Conservation (phyloP, 2,888 invertebrate genomes). For the Torymus texanus region DNA sequence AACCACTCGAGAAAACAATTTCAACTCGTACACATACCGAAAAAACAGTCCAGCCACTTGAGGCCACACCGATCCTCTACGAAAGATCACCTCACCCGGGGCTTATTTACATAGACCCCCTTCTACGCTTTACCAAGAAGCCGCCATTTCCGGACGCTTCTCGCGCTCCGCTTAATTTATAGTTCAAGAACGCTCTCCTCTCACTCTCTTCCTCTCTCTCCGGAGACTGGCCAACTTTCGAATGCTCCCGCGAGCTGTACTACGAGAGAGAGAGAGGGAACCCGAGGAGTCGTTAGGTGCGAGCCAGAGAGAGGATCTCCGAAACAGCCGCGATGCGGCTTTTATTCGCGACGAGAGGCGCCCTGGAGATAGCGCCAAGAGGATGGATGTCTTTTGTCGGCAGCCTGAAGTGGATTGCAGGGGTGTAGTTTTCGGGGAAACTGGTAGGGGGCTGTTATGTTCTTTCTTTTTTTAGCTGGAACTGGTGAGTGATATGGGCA, state of each 20-base stretch:
- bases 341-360: too few relatives aligned
- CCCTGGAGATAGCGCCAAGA: not conserved
- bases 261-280: not conserved
- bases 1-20: too few relatives aligned
- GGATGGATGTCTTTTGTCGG: not conserved
- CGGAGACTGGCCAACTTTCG: slow-evolving; percentile 56
- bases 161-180: slow-evolving; percentile 58
- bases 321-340: too few relatives aligned
- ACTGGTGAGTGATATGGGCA: too few relatives aligned
- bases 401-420: too few relatives aligned
- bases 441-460: too few relatives aligned
- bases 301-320: not conserved
- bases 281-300: too few relatives aligned
- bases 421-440: too few relatives aligned
- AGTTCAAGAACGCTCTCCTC: slow-evolving; percentile 56
- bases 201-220: not conserved
- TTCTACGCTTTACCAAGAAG: slow-evolving; percentile 6
- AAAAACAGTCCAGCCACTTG: too few relatives aligned
- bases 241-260: not conserved
- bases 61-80: too few relatives aligned
- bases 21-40: too few relatives aligned
- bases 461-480: too few relatives aligned
- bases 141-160: slow-evolving; percentile 37
- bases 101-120: slow-evolving; percentile 31
- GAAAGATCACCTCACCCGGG: slow-evolving; percentile 4